Conservation (phyloP, 2,888 invertebrate species). For the Amphipoea lucens region DNA sequence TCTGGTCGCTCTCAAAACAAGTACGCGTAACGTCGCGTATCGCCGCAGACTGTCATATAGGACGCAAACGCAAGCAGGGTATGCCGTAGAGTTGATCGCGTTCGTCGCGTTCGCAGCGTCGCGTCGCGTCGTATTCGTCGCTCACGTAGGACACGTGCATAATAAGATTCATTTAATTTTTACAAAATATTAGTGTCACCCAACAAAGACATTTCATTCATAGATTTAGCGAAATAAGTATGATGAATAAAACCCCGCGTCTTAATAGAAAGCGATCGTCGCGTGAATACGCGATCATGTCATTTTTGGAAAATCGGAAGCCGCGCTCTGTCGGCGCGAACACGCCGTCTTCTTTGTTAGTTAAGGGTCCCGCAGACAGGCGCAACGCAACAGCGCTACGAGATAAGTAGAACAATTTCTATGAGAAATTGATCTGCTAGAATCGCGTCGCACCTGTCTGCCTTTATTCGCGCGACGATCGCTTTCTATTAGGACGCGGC, state of each 20-base stretch:
- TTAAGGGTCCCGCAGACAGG: not conserved
- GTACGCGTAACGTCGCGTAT: too few relatives aligned
- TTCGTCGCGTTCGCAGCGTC: too few relatives aligned
- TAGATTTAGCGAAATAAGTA: conserved; percentile 39
- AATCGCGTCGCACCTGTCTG: not conserved
- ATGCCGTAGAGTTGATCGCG: too few relatives aligned
- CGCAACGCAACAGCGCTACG: not conserved
- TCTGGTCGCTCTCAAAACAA: too few relatives aligned
- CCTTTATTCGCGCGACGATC: not conserved
- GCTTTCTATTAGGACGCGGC: not conserved
- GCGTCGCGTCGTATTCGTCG: too few relatives aligned
- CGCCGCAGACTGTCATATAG: too few relatives aligned
- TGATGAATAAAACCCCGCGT: conserved; percentile 28
- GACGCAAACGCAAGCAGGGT: too few relatives aligned
- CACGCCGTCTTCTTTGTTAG: not conserved
- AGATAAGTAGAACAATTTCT: too few relatives aligned
- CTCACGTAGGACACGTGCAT: conserved; percentile 5
- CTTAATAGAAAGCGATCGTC: not conserved
- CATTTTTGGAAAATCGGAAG: not conserved
- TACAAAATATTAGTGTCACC: conserved; percentile 17
- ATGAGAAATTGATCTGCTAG: too few relatives aligned
- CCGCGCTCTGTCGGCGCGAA: not conserved
- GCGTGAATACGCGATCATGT: not conserved
- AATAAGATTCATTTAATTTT: conserved; percentile 12
- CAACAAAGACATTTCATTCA: conserved; percentile 42